Percentiles rank a stretch among this genome's conserved stretches.
phyloP scores from a whole-genome alignment of 2,888 invertebrate species.

The Erynnis tages region DNA sequence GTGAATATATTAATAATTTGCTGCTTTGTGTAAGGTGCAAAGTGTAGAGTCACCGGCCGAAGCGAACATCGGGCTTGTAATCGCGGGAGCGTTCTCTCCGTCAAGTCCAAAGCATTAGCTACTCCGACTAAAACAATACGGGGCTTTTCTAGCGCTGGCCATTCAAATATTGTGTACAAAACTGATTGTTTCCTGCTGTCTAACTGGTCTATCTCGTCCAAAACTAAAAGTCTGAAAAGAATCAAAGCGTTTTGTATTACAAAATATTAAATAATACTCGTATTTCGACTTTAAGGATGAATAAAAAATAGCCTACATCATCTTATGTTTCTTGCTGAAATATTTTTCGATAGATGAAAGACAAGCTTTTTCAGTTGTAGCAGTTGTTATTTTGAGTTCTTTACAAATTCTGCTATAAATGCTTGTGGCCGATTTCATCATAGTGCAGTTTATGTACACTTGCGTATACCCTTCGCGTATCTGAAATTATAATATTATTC shows the following conservation, averaged over 20 bases:
- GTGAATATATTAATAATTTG: constrained; percentile 94
- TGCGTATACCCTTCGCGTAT: constrained; percentile 78
- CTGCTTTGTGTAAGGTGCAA: constrained; percentile 94
- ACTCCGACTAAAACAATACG: constrained; percentile 93
- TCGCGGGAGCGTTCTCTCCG: constrained; percentile 93
- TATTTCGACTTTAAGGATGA: not conserved
- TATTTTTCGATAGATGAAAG: constrained; percentile 86
- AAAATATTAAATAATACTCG: not conserved
- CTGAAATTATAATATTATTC: constrained; percentile 50
- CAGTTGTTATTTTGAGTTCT: constrained; percentile 84
- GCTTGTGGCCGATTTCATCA: constrained; percentile 89
- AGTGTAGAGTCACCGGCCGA: constrained; percentile 90
- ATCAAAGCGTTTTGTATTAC: not conserved
- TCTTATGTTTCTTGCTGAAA: constrained; percentile 84
- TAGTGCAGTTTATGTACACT: constrained; percentile 93
- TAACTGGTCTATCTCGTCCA: constrained; percentile 98
- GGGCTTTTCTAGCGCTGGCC: constrained; percentile 88
- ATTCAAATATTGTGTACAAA: constrained; percentile 95
- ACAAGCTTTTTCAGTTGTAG: constrained; percentile 85
- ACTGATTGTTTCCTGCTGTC: constrained; percentile 91
- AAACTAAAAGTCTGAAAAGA: constrained; percentile 85
- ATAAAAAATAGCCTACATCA: constrained; percentile 81
- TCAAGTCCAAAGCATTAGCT: constrained; percentile 97
- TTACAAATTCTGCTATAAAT: constrained; percentile 90
- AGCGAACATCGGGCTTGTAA: constrained; percentile 89